Evolutionary conservation across 1,140 invertebrate species (phyloP), one percentile per base, ranked within the genome.

Genomic region (Homalodisca vitripennis): DNA sequence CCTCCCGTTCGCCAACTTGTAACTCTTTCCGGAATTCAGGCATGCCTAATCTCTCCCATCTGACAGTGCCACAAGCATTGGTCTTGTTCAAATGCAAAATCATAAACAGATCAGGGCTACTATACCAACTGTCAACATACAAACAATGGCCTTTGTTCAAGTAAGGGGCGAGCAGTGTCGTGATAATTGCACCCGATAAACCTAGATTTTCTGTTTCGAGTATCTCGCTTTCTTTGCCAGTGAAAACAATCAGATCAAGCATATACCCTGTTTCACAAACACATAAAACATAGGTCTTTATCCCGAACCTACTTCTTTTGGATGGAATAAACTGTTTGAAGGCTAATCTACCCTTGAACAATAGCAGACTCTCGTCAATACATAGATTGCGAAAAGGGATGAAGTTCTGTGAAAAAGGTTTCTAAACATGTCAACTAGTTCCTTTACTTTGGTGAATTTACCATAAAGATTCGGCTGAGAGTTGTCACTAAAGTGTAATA

Each of bases 101-200:
- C n/a, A n/a, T n/a, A n/a, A n/a, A n/a, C n/a, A n/a, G n/a, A n/a
- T n/a, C n/a, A n/a, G n/a, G n/a, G n/a, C 72, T 74, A 10, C 71
- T 76, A 65, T 77, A 76, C 71, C 71, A 78, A 66, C 76, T 78
- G 64, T 77, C 75, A 14, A 72, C 62, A 70, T 70, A 77, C 53
- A 78, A 71, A 41, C 30, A 34, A 68, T 75, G 70, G 14, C 74
- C 74, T 30, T 75, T 71, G 57, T 71, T 57, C 32, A 77, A 70
- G 75, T 75, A 75, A 22, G n/a, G n/a, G n/a, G n/a, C n/a, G n/a
- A n/a, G 71, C 66, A 55, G 74, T 51, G 67, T n/a, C n/a, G n/a
- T n/a, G n/a, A n/a, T n/a, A n/a, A n/a, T n/a, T n/a, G n/a, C n/a
- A n/a, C n/a, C n/a, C n/a, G n/a, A n/a, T 10, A 41, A 6, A 41